Conservation (phyloP, 2,888 invertebrate genomes). For the Leucophenga maculata region DNA sequence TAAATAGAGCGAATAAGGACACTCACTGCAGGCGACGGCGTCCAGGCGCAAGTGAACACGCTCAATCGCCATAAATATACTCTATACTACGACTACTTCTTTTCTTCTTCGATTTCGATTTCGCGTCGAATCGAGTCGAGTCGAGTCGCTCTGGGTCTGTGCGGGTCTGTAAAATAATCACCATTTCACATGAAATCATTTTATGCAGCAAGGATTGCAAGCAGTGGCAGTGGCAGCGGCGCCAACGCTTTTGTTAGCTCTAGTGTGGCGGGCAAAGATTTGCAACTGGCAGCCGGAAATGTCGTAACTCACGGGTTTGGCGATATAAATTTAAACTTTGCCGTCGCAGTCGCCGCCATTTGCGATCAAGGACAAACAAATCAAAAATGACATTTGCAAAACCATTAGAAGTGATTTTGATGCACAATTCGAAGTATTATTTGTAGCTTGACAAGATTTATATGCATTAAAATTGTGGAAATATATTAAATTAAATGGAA, state of each 20-base stretch:
- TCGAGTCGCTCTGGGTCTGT: constrained; percentile 18
- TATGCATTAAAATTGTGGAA: no score
- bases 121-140: constrained; percentile 3
- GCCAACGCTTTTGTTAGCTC: constrained; percentile 36
- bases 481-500: no score
- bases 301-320: constrained; percentile 19
- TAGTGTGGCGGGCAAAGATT: constrained; percentile 39
- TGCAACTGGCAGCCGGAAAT: constrained; percentile 37
- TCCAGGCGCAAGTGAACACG: constrained; percentile 23
- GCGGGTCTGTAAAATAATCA: constrained; percentile 61
- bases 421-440: constrained; percentile 12
- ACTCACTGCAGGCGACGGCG: constrained; percentile 12
- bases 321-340: constrained; percentile 19
- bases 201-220: constrained; percentile 55
- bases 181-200: constrained; percentile 72
- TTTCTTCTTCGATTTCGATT: constrained; percentile 33
- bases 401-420: constrained; percentile 23
- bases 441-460: neutral
- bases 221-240: constrained; percentile 53
- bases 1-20: constrained; percentile 42
- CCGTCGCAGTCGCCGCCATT: neutral
- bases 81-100: no score
- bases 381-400: constrained; percentile 57
- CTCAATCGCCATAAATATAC: constrained; percentile 51
- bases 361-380: constrained; percentile 59